phyloP scores from a whole-genome alignment of 2,888 invertebrate species.

The Dicyrtoma fusca region DNA sequence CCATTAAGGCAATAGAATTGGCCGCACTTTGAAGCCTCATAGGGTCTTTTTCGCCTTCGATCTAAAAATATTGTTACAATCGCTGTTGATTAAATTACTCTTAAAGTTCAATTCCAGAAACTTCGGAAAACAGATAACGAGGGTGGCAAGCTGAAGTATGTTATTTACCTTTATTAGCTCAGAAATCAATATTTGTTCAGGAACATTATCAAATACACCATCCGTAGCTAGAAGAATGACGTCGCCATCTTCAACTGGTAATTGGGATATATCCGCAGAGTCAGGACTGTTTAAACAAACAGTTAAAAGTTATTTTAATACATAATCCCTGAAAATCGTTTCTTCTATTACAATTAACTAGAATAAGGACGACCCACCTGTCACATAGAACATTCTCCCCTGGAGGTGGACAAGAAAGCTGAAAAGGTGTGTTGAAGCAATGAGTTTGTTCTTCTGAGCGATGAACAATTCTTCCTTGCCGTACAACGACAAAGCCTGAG shows the following conservation, averaged over 20 bases:
- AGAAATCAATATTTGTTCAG: constrained; percentile 83
- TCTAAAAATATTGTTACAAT: no score
- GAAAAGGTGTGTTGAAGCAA: constrained; percentile 98
- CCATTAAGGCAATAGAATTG: constrained; percentile 94
- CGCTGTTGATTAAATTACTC: no score
- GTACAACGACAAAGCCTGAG: constrained; percentile 93
- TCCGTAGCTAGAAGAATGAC: constrained; percentile 95
- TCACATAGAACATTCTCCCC: constrained; percentile 88
- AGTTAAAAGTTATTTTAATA: constrained; percentile 10
- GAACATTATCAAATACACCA: constrained; percentile 98
- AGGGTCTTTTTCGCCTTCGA: constrained; percentile 64
- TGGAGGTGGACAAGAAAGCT: constrained; percentile 90
- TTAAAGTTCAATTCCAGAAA: no score
- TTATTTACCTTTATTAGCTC: constrained; percentile 70
- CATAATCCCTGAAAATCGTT: no score
- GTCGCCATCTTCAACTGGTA: constrained; percentile 88
- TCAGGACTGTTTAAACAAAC: constrained; percentile 71
- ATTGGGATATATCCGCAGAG: constrained; percentile 84
- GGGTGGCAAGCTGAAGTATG: background rate
- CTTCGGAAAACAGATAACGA: no score
- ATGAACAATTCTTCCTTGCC: constrained; percentile 83
- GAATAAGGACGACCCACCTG: constrained; percentile 66
- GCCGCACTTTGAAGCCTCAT: constrained; percentile 84
- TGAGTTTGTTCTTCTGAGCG: constrained; percentile 97
- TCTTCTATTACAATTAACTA: no score